Base-by-base conservation (phyloP, 2,797 vertebrate species). In the Apodemus agrarius region DNA sequence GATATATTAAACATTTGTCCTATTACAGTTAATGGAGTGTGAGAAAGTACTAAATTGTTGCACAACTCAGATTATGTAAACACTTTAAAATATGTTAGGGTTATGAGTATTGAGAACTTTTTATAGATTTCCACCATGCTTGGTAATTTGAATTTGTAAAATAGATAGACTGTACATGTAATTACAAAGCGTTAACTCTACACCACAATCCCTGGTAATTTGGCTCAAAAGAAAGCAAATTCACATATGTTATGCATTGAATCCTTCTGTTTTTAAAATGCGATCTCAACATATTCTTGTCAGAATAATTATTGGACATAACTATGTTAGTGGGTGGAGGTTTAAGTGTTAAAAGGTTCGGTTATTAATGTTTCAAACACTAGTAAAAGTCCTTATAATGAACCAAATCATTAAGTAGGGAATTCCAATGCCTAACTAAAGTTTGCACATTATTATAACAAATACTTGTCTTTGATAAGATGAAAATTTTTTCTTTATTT, bases 1-100 rank as follows among this genome's bases (percentile, higher is more conserved):
- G 49, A 94, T 86, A 74, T 40, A 92, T 94, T 96, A 96, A 91
- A 91, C 74, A 80, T 92, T 89, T 95, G 40, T 91, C 84, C 84
- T 93, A 31, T 92, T 94, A 85, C 91, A 96, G 75, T 91, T 96
- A 96, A 94, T 93, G 92, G 90, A 80, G 94, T 96, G 89, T 91
- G 43, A 97, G 46, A 93, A 93, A 89, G 26, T 83, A 89, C 87
- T 76, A 90, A 65, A 43, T 93, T 94, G 83, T 93, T 95, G 90
- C 34, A 57, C 26, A 93, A 95, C 40, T 96, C 89, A 65, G 43
- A 90, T 75, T 95, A 57, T 72, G 37, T 92, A 95, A 93, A 95
- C 63, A 82, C 85, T 91, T 78, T 92, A 65, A 88, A 90, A 92
- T 65, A 93, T 29, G 6, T 11, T 74, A 49, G 87, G 84, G 52